Percentiles rank a stretch among this genome's conserved stretches.
phyloP scores from a whole-genome alignment of 2,797 vertebrate species.

The Buphagus erythrorhynchus region DNA sequence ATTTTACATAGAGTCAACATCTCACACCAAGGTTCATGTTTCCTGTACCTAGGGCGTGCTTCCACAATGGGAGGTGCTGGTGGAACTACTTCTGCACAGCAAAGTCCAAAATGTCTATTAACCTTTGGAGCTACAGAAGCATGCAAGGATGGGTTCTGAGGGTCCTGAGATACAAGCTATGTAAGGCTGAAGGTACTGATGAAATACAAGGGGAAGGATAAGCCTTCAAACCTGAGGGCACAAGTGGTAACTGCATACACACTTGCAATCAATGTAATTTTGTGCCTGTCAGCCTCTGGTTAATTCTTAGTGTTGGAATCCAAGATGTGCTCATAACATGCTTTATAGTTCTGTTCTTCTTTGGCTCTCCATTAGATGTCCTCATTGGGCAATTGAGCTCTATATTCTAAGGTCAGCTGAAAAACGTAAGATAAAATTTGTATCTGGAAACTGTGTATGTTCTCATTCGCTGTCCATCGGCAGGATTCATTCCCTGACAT shows the following conservation, averaged over 20 bases:
- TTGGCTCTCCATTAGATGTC: conserved; percentile 62
- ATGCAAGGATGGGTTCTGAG: not conserved
- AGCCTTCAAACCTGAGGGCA: not conserved
- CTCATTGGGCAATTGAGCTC: conserved; percentile 35
- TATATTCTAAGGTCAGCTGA: not conserved
- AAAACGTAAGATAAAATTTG: not conserved
- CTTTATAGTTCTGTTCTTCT: not conserved
- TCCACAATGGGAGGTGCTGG: not conserved
- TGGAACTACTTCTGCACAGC: not conserved
- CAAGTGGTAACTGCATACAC: not conserved
- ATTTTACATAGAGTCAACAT: not conserved
- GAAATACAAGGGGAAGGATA: not conserved
- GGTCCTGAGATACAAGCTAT: not conserved
- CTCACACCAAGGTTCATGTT: not conserved
- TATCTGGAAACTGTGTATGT: not conserved
- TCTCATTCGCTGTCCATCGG: not conserved
- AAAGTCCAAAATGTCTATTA: not conserved
- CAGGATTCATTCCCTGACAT: not conserved
- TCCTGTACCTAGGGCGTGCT: not conserved
- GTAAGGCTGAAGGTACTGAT: not conserved
- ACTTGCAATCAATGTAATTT: not conserved
- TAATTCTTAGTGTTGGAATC: not conserved
- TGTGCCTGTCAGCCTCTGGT: not conserved
- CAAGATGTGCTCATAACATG: not conserved
- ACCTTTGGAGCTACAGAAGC: not conserved